Evolutionary conservation across 2,113 vertebrate genomes (phyloP).

Genomic region (Caretta caretta): DNA sequence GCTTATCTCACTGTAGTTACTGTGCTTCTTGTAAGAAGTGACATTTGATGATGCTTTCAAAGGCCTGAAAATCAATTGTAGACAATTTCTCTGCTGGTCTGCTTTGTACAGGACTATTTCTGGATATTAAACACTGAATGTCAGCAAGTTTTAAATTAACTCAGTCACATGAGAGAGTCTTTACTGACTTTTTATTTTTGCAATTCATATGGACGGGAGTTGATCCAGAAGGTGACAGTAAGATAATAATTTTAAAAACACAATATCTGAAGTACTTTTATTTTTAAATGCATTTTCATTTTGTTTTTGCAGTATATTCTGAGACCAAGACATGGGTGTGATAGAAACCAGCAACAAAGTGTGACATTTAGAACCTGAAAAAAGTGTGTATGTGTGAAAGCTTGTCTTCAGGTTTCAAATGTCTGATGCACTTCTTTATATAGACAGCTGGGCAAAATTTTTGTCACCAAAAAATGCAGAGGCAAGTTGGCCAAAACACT

Average conservation of each 20-base stretch:
- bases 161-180: background rate
- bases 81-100: background rate
- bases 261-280: background rate
- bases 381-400: rapidly evolving
- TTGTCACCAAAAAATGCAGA: background rate
- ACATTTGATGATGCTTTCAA: background rate
- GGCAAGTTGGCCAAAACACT: background rate
- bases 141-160: background rate
- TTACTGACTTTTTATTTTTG: background rate
- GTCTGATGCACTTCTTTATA: background rate
- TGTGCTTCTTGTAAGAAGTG: background rate
- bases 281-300: background rate
- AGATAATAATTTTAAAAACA: background rate
- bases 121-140: background rate
- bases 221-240: background rate
- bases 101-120: background rate
- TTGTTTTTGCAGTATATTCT: background rate
- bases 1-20: background rate
- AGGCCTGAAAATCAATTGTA: background rate
- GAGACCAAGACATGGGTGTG: background rate
- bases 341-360: background rate
- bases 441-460: background rate
- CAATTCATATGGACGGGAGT: background rate
- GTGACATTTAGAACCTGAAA: background rate
- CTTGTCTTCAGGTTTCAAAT: background rate